Percentiles rank a stretch among this genome's conserved stretches.
Evolutionary conservation across 2,888 invertebrate species (phyloP).

Genomic region (Tiliacea aurago): DNA sequence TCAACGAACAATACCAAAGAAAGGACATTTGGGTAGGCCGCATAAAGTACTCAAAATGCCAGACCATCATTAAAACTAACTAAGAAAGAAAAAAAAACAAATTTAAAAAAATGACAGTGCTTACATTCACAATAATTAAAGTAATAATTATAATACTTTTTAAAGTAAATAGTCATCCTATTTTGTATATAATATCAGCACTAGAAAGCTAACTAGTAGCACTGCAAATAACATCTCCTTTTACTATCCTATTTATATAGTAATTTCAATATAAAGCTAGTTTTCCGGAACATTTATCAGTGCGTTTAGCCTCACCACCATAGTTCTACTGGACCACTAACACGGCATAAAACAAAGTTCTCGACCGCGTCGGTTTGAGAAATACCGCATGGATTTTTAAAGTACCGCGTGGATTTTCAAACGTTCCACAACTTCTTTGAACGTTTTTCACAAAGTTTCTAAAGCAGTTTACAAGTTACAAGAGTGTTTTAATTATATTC

Average conservation of each 20-base stretch:
- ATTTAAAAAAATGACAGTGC: too few relatives aligned
- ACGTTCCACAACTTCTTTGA: conserved; percentile 40
- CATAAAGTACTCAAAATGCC: too few relatives aligned
- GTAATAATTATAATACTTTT: too few relatives aligned
- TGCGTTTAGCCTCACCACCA: conserved; percentile 15
- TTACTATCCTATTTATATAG: not conserved
- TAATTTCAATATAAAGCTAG: conserved; percentile 5
- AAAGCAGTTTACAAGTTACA: conserved; percentile 37
- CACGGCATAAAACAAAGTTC: conserved; percentile 41
- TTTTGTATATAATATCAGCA: too few relatives aligned
- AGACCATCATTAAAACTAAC: too few relatives aligned
- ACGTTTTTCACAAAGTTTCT: conserved; percentile 48
- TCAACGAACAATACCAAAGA: too few relatives aligned
- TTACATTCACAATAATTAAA: too few relatives aligned
- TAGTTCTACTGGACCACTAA: conserved; percentile 11
- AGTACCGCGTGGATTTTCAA: conserved; percentile 54
- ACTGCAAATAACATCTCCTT: not conserved
- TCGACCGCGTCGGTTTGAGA: conserved; percentile 16
- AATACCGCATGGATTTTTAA: conserved; percentile 26
- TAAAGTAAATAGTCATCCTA: too few relatives aligned
- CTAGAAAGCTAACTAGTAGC: too few relatives aligned
- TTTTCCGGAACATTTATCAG: conserved; percentile 20
- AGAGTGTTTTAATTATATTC: conserved; percentile 56
- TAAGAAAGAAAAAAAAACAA: too few relatives aligned
- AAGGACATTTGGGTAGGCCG: too few relatives aligned